phyloP scores from a whole-genome alignment of 2,797 vertebrate species.

The Loriculus beryllinus region DNA sequence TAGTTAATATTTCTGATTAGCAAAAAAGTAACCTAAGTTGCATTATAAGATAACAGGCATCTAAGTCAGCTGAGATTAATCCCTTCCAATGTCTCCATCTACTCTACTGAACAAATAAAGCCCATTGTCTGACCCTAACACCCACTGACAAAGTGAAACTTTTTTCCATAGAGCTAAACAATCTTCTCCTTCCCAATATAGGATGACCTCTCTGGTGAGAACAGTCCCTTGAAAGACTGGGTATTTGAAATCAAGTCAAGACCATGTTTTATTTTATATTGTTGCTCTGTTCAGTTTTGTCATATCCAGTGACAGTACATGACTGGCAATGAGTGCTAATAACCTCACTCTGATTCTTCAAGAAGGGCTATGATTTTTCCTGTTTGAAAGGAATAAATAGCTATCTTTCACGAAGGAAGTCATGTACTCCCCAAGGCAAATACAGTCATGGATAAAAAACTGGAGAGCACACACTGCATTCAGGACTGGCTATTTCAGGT shows the following conservation, averaged over 20 bases:
- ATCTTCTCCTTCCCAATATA: not conserved
- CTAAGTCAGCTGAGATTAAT: not conserved
- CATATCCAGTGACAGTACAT: not conserved
- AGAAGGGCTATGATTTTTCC: not conserved
- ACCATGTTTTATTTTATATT: not conserved
- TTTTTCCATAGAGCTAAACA: not conserved
- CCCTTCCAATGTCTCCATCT: not conserved
- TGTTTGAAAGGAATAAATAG: not conserved
- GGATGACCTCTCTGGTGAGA: not conserved
- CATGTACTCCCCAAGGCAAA: not conserved
- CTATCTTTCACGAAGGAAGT: not conserved
- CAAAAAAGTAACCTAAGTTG: not conserved
- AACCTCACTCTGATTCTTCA: not conserved
- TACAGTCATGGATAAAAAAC: not conserved
- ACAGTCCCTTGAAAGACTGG: not conserved
- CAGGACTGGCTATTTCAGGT: not conserved
- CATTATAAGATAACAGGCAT: not conserved
- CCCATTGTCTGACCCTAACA: not conserved
- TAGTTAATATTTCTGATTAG: not conserved
- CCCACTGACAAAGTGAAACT: not conserved
- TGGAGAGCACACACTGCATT: not conserved
- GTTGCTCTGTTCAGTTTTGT: not conserved
- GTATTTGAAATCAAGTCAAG: not conserved
- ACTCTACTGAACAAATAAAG: not conserved
- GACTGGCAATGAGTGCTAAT: not conserved